Evolutionary conservation across 2,113 vertebrate species (phyloP).

Genomic region (Quiscalus mexicanus): DNA sequence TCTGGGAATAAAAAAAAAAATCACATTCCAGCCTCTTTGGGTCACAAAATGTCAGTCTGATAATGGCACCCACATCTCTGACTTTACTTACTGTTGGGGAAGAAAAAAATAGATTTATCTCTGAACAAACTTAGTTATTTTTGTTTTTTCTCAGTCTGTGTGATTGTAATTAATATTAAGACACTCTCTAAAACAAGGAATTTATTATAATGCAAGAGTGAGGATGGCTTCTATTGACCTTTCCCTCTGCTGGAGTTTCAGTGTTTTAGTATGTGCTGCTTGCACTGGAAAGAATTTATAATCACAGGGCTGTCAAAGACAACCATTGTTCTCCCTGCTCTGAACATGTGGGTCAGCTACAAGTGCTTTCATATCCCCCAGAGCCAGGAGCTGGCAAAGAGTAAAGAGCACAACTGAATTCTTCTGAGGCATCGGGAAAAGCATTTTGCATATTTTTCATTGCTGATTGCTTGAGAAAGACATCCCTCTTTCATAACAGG

Average conservation of each 20-base stretch:
- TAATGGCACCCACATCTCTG: slow-evolving; percentile 26
- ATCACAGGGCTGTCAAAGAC: slow-evolving; percentile 83
- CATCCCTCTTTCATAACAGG: slow-evolving; percentile 79
- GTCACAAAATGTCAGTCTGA: slow-evolving; percentile 29
- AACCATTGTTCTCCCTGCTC: slow-evolving; percentile 81
- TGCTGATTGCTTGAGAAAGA: slow-evolving; percentile 77
- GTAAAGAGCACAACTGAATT: slow-evolving; percentile 77
- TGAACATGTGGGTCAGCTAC: slow-evolving; percentile 83
- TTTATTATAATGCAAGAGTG: slow-evolving; percentile 75
- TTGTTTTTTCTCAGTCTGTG: slow-evolving; percentile 64
- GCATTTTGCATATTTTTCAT: slow-evolving; percentile 82
- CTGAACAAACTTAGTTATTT: slow-evolving; percentile 72
- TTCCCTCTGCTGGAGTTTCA: slow-evolving; percentile 79
- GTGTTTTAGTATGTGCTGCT: slow-evolving; percentile 82
- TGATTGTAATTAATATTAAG: slow-evolving; percentile 70
- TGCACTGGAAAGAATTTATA: slow-evolving; percentile 85
- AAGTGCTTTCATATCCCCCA: slow-evolving; percentile 79
- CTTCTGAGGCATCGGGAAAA: slow-evolving; percentile 81
- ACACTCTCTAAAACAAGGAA: slow-evolving; percentile 73
- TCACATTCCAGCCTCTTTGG: slow-evolving; percentile 25
- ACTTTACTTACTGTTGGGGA: slow-evolving; percentile 18
- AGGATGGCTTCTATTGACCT: slow-evolving; percentile 81
- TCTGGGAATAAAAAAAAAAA: neutral
- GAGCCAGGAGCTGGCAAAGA: slow-evolving; percentile 76
- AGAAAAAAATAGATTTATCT: slow-evolving; percentile 65